Evolutionary conservation across 2,888 invertebrate species (phyloP), one percentile per base, ranked within the genome.

Genomic region (Eupithecia abbreviata): DNA sequence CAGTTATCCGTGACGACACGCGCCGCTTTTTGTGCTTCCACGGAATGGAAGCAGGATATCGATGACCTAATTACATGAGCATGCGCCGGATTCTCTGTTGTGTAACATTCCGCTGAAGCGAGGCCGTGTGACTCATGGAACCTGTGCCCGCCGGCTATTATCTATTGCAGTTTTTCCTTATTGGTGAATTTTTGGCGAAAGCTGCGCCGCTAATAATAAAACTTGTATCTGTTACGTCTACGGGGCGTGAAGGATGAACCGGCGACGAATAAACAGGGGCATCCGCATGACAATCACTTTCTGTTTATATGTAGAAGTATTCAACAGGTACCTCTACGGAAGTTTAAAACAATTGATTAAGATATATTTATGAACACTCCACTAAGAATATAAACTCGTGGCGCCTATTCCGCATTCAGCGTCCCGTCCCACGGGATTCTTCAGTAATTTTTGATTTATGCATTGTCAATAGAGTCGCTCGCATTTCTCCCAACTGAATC

Each of bases 401-500:
- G 72, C 70, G 76, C 71, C 73, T 65, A 68, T 70, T 78, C 76
- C 78, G 76, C 72, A 72, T 78, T 68, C 68, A 41, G 51, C 18
- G 30, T 18, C 71, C 41, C 76, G 13, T 45, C 76, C 76, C 78
- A 78, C 78, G 74, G 42, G 58, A 78, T 78, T 45, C 58, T 73
- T 78, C 58, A 58, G 55, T 78, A 78, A 78, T 78, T 78, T 74
- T 78, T 78, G 76, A 78, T 76, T 76, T 74, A 78, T 47, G 45
- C 65, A 71, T 76, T 78, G 78, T 78, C 76, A 76, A 78, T 78
- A 78, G 73, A 65, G 45, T 43, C 67, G 51, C 71, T 45, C 75
- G 49, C 78, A 78, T 76, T 74, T 76, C 67, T 78, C 73, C 47
- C 30, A 55, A 69, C 70, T 74, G 71, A 74, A 62, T 74, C 75